Base-by-base conservation (phyloP, 1,140 invertebrate genomes). In the Agrilus planipennis region DNA sequence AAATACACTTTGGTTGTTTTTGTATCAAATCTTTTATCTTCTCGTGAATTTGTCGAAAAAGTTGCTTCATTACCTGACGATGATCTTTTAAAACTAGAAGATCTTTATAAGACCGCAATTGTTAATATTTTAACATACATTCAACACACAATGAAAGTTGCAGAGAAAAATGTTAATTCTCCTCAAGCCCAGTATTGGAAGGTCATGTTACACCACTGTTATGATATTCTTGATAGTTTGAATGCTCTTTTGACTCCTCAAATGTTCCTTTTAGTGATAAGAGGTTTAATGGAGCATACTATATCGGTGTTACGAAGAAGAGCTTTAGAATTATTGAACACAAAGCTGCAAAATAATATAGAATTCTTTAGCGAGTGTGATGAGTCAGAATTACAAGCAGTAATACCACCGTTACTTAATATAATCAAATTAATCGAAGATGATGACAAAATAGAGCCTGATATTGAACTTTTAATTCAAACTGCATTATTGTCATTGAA, bases 321-420 rank as follows among this genome's bases (percentile, higher is more conserved):
- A 60, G 76, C 83, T 0, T 71, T 93, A 61, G 89, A 93, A 52
- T 57, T 95, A 16, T 59, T 94, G 0, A 89, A 87, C 49, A 69
- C 69, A 12, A 83, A 89, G 60, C 62, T 94, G 3, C 75, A 81
- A 30, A 71, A 78, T 29, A 72, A 73, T 22, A 60, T 67, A n/a
- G 70, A 76, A 38, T 77, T 77, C 46, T 73, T 76, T 31, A 54
- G 63, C 11, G 56, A 69, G 12, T 67, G 68, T 15, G 55, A 66
- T 12, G 58, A 65, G 25, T 36, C 54, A 41, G 53, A 55, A 32
- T 53, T 84, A 11, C 67, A 71, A 10, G 59, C 64, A 1, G 54
- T 86, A 4, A 64, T 84, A 1, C 17, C 35, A 6, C 67, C 74
- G 0, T 54, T 92, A 11, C 53, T 81, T 3, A 57, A 66, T 2